phyloP scores from a whole-genome alignment of 1,140 invertebrate species.

The Neoseiulus cucumeris region DNA sequence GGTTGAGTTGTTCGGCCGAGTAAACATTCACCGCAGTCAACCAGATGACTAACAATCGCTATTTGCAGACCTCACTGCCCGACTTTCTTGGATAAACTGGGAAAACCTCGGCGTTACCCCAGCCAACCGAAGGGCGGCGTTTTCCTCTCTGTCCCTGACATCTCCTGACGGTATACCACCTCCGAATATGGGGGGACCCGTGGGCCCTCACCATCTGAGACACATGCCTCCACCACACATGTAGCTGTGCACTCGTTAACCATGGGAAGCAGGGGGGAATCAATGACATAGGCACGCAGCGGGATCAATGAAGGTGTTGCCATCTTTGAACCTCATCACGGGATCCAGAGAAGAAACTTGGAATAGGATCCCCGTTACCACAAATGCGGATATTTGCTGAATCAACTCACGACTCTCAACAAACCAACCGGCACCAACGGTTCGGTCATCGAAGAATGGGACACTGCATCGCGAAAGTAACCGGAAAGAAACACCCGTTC shows the following conservation, averaged over 20 bases:
- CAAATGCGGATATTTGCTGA: constrained; percentile 12
- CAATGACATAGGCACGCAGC: background rate
- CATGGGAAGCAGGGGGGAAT: no score
- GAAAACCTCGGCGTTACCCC: constrained; percentile 86
- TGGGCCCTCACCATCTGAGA: background rate
- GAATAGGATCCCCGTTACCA: constrained; percentile 10
- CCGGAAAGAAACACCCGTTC: no score
- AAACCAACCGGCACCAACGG: no score
- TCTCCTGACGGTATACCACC: constrained; percentile 8
- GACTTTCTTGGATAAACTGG: constrained; percentile 98
- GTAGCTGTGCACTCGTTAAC: no score
- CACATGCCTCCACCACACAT: constrained; percentile 4
- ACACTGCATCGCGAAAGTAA: no score
- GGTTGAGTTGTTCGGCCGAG: background rate
- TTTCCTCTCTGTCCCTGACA: constrained; percentile 55
- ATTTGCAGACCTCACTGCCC: constrained; percentile 71
- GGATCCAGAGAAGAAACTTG: constrained; percentile 3
- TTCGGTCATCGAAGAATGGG: no score
- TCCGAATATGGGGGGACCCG: background rate
- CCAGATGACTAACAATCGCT: background rate
- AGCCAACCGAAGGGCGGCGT: constrained; percentile 45
- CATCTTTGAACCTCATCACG: constrained; percentile 11
- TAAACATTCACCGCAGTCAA: background rate
- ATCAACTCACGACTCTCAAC: background rate
- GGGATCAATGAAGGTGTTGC: background rate